Percentiles rank a stretch among this genome's conserved stretches.
phyloP scores from a whole-genome alignment of 2,888 invertebrate species.

The Drosophila atroscutellata region DNA sequence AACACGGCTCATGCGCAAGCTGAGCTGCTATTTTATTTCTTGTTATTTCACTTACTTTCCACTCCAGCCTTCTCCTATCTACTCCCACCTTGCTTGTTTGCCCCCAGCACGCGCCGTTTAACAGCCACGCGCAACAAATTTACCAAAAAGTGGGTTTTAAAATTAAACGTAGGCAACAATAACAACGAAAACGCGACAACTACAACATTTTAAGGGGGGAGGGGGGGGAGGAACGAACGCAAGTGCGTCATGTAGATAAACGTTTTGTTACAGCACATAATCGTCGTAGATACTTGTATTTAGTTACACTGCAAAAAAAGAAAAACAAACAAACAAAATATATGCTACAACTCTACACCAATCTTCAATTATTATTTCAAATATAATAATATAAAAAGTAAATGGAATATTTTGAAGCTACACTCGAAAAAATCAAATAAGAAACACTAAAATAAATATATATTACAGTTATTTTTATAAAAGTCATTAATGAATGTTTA shows the following conservation, averaged over 20 bases:
- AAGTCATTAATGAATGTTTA: neutral
- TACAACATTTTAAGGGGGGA: constrained; percentile 29
- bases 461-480: too few species aligned
- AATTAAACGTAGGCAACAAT: constrained; percentile 60
- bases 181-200: constrained; percentile 26
- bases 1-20: constrained; percentile 45
- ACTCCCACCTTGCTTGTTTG: constrained; percentile 2
- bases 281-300: constrained; percentile 54
- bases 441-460: neutral
- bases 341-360: neutral
- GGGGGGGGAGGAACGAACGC: constrained; percentile 4
- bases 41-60: constrained; percentile 7
- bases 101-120: constrained; percentile 70
- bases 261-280: constrained; percentile 76
- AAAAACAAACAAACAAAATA: neutral
- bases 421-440: neutral
- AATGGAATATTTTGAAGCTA: neutral
- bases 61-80: neutral
- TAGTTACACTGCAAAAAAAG: constrained; percentile 43
- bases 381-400: too few species aligned
- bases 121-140: constrained; percentile 75
- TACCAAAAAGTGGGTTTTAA: constrained; percentile 59
- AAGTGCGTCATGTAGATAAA: constrained; percentile 69
- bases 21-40: constrained; percentile 39
- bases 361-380: too few species aligned